Evolutionary conservation across 2,797 vertebrate genomes (phyloP).

Genomic region (Selene dorsalis): DNA sequence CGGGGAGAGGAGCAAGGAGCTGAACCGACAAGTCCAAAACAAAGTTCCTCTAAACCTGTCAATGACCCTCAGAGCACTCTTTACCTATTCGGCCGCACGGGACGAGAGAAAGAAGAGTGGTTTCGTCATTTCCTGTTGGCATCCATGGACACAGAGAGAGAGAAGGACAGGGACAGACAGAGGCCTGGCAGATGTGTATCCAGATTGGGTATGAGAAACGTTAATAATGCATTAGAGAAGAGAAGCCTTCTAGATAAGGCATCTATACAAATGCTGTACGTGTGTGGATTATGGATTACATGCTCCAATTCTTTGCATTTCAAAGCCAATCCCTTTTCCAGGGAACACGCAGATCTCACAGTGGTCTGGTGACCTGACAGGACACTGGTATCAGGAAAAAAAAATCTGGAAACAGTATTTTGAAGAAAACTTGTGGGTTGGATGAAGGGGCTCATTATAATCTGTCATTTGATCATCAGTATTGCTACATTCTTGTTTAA

Average conservation of each 20-base stretch:
- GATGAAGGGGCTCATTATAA: background rate
- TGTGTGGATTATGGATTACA: slow-evolving; percentile 78
- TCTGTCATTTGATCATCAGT: background rate
- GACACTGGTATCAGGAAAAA: slow-evolving; percentile 17
- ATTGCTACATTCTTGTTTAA: background rate
- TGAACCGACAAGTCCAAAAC: slow-evolving; percentile 28
- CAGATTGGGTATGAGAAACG: slow-evolving; percentile 77
- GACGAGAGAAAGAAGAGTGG: slow-evolving; percentile 94
- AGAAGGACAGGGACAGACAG: slow-evolving; percentile 50
- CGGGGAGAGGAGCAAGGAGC: slow-evolving; percentile 40
- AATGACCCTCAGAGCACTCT: slow-evolving; percentile 73
- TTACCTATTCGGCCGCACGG: slow-evolving; percentile 90
- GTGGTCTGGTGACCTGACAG: slow-evolving; percentile 26
- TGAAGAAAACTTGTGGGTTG: background rate
- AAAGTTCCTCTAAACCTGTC: slow-evolving; percentile 32
- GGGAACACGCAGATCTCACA: slow-evolving; percentile 38
- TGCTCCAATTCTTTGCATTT: slow-evolving; percentile 70
- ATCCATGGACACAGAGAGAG: slow-evolving; percentile 66
- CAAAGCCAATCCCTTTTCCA: slow-evolving; percentile 52
- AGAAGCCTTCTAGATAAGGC: slow-evolving; percentile 49
- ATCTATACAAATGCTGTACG: slow-evolving; percentile 51
- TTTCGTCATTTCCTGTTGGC: slow-evolving; percentile 85
- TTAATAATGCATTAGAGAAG: slow-evolving; percentile 64
- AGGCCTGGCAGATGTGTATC: slow-evolving; percentile 62
- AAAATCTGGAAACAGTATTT: background rate